Conservation (phyloP, 2,797 vertebrate genomes). For the Pseudochromis fuscus region DNA sequence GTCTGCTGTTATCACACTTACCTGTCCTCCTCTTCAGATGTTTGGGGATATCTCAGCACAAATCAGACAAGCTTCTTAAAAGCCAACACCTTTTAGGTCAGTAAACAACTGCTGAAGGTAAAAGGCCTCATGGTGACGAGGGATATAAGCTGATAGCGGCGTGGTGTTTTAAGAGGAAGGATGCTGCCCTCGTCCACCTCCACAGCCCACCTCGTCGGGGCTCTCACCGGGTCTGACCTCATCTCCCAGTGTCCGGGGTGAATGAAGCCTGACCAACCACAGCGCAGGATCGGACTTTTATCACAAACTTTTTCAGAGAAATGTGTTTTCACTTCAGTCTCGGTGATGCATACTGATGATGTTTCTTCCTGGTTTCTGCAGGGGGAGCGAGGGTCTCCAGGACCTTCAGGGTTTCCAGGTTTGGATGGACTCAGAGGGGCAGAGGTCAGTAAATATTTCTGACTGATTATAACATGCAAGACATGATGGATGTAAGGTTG, state of each 20-base stretch:
- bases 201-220: background rate
- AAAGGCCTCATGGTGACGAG: constrained; percentile 12
- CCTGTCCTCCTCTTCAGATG: background rate
- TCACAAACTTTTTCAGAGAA: background rate
- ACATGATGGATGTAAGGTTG: too few species aligned
- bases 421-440: constrained; percentile 78
- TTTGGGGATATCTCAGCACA: background rate
- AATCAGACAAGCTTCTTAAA: constrained; percentile 29
- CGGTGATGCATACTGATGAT: background rate
- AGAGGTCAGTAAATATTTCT: constrained; percentile 73
- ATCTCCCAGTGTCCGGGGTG: background rate
- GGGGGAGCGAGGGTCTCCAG: constrained; percentile 83
- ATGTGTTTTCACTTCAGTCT: background rate
- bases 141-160: background rate
- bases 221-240: background rate
- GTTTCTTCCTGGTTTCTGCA: constrained; percentile 62
- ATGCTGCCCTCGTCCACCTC: background rate
- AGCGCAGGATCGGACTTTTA: background rate
- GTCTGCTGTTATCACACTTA: constrained; percentile 16
- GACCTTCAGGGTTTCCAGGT: constrained; percentile 84
- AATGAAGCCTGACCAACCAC: background rate
- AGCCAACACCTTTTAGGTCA: background rate
- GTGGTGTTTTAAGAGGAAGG: background rate
- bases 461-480: background rate
- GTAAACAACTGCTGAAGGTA: constrained; percentile 2